phyloP scores from a whole-genome alignment of 2,797 vertebrate species.

The Nyctalus aviator region DNA sequence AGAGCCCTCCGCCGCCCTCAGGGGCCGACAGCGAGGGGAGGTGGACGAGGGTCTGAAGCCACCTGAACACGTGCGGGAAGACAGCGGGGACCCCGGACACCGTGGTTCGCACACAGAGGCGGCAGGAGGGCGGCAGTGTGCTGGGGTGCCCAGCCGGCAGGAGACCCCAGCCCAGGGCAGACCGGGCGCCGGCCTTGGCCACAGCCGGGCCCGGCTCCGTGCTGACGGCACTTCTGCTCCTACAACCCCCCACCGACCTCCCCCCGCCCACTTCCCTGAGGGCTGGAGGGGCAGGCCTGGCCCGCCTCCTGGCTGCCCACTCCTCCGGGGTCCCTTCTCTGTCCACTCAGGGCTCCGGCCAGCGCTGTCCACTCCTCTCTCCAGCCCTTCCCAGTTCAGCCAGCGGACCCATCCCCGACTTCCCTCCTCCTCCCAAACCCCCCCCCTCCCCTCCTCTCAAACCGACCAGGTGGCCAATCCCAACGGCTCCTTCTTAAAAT shows the following conservation, averaged over 20 bases:
- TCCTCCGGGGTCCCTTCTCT: background rate
- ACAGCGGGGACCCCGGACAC: background rate
- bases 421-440: background rate
- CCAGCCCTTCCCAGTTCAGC: background rate
- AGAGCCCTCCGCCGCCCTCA: too few species aligned
- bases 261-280: too few species aligned
- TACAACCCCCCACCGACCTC: background rate
- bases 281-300: too few species aligned
- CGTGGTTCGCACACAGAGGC: too few species aligned
- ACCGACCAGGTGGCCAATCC: too few species aligned
- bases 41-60: background rate
- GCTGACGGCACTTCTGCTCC: too few species aligned
- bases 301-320: rapidly evolving
- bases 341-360: background rate
- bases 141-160: background rate
- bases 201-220: background rate
- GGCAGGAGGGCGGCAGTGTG: background rate
- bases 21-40: too few species aligned
- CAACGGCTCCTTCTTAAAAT: too few species aligned
- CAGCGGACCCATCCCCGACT: rapidly evolving
- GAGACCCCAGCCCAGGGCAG: rapidly evolving
- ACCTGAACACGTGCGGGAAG: background rate
- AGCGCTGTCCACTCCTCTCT: background rate
- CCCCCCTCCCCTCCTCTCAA: too few species aligned
- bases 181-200: background rate